A percentile compares a stretch with the other conserved stretches of the same genome.
Conservation (phyloP, 2,113 vertebrate species). For the Sula dactylatra region DNA sequence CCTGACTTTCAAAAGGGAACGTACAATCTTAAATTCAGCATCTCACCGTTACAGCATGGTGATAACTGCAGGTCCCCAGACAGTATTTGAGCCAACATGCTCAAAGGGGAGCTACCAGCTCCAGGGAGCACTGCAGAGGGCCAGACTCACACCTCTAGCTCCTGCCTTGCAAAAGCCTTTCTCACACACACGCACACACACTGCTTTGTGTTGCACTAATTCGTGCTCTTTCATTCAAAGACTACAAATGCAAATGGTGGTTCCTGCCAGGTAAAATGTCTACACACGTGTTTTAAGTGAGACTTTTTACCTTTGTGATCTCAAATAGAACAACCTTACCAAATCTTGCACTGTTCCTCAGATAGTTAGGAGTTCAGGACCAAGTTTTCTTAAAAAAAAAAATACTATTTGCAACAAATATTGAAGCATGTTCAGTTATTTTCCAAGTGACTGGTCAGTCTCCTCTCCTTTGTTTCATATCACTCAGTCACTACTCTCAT, state of each 20-base stretch:
- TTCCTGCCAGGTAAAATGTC: background rate
- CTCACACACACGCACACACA: fast-evolving
- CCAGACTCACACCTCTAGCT: background rate
- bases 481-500: background rate
- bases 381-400: background rate
- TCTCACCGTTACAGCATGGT: background rate
- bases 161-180: background rate
- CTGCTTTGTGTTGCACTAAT: background rate
- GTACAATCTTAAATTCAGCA: background rate
- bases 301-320: background rate
- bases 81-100: background rate
- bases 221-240: background rate
- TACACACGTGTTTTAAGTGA: fast-evolving
- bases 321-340: background rate
- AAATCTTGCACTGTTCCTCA: background rate
- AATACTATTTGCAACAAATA: background rate
- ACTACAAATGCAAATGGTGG: background rate
- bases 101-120: background rate
- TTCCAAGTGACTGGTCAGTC: constrained; percentile 1
- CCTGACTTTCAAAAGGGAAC: background rate
- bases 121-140: background rate
- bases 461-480: background rate
- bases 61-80: background rate
- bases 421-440: background rate
- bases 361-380: background rate